Conservation (phyloP, 2,888 invertebrate genomes). For the Eudasyphora cyanicolor region DNA sequence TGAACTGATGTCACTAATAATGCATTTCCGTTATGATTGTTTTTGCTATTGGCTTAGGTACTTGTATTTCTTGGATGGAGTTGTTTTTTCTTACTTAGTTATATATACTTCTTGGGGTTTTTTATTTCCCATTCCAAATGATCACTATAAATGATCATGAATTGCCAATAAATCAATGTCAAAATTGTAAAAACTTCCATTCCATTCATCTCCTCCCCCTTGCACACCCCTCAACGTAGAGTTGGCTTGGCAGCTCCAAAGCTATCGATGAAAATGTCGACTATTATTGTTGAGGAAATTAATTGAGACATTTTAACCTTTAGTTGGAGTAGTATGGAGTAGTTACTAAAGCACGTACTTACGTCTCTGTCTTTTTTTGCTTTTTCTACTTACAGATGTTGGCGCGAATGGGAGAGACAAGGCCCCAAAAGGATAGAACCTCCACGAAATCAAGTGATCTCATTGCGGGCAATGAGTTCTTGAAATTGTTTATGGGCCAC, state of each 20-base stretch:
- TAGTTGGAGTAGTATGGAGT: conserved; percentile 10
- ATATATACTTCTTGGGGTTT: no score
- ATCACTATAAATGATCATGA: conserved; percentile 43
- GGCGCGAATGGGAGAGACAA: conserved; percentile 68
- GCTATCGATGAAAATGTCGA: not conserved
- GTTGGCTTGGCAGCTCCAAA: not conserved
- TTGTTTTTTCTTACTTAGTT: no score
- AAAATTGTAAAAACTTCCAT: conserved; percentile 19
- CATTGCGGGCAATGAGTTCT: conserved; percentile 78
- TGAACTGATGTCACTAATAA: conserved; percentile 42
- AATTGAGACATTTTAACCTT: conserved; percentile 47
- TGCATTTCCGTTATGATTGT: conserved; percentile 59
- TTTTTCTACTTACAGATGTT: conserved; percentile 70
- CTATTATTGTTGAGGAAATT: conserved; percentile 24
- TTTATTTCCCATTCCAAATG: conserved; percentile 15
- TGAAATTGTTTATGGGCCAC: conserved; percentile 76
- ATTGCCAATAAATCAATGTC: conserved; percentile 54
- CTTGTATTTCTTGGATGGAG: no score
- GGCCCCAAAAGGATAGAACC: conserved; percentile 62
- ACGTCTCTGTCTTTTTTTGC: conserved; percentile 12
- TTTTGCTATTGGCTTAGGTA: no score
- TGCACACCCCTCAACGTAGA: not conserved
- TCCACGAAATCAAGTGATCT: conserved; percentile 73
- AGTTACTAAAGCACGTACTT: not conserved
- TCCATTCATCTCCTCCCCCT: not conserved